Conservation (phyloP, 2,797 vertebrate genomes). For the Lithobates pipiens region DNA sequence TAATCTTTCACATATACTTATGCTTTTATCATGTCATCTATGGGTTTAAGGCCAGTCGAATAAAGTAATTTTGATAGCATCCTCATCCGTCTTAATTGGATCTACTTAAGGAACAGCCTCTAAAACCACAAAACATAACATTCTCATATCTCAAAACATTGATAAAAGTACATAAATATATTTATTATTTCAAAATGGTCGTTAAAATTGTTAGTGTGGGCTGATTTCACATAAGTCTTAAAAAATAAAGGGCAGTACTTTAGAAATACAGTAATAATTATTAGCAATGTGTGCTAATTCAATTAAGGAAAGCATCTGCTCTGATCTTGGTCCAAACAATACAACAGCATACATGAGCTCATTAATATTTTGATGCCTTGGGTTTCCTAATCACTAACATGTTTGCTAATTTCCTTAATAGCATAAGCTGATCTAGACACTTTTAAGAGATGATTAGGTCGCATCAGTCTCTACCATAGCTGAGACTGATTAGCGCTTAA, state of each 20-base stretch:
- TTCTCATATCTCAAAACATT: background rate
- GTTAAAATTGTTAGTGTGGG: background rate
- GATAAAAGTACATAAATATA: background rate
- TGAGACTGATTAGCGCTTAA: background rate
- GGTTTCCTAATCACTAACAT: slow-evolving; percentile 38
- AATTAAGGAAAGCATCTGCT: slow-evolving; percentile 21
- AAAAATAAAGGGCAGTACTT: background rate
- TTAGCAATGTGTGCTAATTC: background rate
- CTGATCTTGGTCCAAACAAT: background rate
- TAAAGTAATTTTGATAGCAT: background rate
- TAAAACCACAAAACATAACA: background rate
- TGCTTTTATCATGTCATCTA: background rate
- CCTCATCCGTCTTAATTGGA: background rate
- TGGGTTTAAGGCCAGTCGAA: background rate
- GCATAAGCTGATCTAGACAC: slow-evolving; percentile 45
- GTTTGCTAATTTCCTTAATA: slow-evolving; percentile 36
- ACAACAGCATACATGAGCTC: slow-evolving; percentile 13
- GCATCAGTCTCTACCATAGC: background rate
- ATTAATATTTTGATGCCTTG: slow-evolving; percentile 49
- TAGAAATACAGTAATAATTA: background rate
- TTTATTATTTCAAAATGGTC: background rate
- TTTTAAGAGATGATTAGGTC: slow-evolving; percentile 33
- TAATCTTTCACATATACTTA: background rate
- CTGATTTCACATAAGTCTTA: background rate
- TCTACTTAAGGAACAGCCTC: background rate